A percentile compares a stretch with the other conserved stretches of the same genome.
Evolutionary conservation across 2,888 invertebrate genomes (phyloP).

Genomic region (Catocala nupta): DNA sequence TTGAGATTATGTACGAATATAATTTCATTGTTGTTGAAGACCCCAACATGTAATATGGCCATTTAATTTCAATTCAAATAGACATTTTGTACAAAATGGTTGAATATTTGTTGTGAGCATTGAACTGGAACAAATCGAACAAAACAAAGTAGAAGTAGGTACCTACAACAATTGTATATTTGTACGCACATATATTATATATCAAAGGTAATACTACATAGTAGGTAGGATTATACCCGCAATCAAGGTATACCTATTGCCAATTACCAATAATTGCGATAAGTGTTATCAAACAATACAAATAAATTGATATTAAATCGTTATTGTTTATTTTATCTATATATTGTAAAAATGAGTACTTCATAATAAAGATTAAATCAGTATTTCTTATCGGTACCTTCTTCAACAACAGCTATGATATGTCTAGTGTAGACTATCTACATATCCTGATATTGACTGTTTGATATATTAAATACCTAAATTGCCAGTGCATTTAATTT

Average conservation of each 20-base stretch:
- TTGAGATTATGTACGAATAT: conserved; percentile 65
- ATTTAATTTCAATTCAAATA: conserved; percentile 68
- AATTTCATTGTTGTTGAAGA: conserved; percentile 62
- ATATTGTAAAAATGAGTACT: conserved; percentile 78
- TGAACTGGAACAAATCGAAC: conserved; percentile 22
- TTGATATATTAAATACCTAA: conserved; percentile 7
- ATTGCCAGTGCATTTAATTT: conserved; percentile 14
- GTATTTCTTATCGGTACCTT: conserved; percentile 63
- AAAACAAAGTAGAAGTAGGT: conserved; percentile 3
- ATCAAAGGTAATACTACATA: conserved; percentile 15
- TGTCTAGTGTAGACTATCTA: conserved; percentile 64
- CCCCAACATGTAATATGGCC: conserved; percentile 68
- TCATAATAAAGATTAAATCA: conserved; percentile 79
- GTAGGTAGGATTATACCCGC: conserved; percentile 57
- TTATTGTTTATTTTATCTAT: conserved; percentile 81
- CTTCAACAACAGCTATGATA: conserved; percentile 52
- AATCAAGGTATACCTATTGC: conserved; percentile 67
- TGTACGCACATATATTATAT: conserved; percentile 2
- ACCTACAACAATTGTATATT: no score
- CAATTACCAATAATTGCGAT: conserved; percentile 77
- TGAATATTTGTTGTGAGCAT: conserved; percentile 19
- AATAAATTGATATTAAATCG: conserved; percentile 79
- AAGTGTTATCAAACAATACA: conserved; percentile 83
- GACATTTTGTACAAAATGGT: conserved; percentile 28
- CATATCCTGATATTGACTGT: conserved; percentile 41